A percentile compares a stretch with the other conserved stretches of the same genome.
These are phyloP conservation scores for Drosophila simulans DNA, from an alignment of 1,140 invertebrate species.

Conservation along the genomic window DNA sequence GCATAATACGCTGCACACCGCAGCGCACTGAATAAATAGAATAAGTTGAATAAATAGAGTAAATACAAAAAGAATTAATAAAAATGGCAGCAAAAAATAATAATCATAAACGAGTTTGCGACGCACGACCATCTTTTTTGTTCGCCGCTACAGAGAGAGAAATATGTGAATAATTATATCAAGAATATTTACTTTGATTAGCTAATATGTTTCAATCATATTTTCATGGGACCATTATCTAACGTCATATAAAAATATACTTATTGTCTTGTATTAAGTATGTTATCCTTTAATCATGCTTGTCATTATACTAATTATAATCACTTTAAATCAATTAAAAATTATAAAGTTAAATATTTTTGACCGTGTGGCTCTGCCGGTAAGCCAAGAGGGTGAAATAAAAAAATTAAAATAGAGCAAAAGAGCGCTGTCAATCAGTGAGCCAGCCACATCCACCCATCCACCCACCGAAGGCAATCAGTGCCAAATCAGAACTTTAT, in stretches of 20 bases:
- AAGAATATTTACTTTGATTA: no score
- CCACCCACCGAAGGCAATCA: constrained; percentile 66
- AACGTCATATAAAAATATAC: no score
- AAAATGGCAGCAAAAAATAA: constrained; percentile 59
- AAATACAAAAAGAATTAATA: constrained; percentile 79
- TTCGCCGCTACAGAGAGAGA: constrained; percentile 17
- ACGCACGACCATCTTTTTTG: constrained; percentile 52
- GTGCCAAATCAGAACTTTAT: constrained; percentile 83
- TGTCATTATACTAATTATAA: no score
- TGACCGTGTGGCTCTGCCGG: constrained; percentile 35
- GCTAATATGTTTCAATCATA: no score
- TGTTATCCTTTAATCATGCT: no score
- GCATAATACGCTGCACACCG: constrained; percentile 26
- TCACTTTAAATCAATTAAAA: no score
- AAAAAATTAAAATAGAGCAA: constrained; percentile 11
- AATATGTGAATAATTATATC: neutral
- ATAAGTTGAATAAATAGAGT: constrained; percentile 43
- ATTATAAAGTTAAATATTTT: neutral
- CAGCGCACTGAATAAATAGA: neutral
- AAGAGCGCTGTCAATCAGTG: constrained; percentile 13
- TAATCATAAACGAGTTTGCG: constrained; percentile 66
- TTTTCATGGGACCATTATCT: no score
- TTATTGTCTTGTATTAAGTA: no score
- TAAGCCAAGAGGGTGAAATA: constrained; percentile 42
- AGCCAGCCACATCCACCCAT: constrained; percentile 5